Evolutionary conservation across 2,113 vertebrate species (phyloP).

Genomic region (Mellivora capensis): DNA sequence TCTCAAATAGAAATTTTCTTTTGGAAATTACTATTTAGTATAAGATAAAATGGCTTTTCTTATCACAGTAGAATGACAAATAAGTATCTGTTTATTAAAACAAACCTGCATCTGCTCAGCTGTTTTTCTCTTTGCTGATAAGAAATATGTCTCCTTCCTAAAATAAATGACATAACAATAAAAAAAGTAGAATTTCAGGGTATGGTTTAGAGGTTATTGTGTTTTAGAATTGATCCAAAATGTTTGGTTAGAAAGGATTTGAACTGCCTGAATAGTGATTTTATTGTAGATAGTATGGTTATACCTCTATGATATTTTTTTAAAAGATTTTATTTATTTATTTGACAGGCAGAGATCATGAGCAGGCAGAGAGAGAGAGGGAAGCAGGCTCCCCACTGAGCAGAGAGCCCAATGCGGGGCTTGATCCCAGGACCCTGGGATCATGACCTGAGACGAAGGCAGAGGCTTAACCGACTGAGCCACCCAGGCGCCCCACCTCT

Average conservation of each 20-base stretch:
- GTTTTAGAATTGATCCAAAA: conserved; percentile 66
- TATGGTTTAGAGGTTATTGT: conserved; percentile 70
- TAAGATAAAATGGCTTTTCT: conserved; percentile 68
- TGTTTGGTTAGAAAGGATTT: conserved; percentile 69
- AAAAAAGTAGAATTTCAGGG: conserved; percentile 53
- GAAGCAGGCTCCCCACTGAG: too few species aligned
- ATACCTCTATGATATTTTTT: background rate
- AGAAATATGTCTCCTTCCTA: conserved; percentile 48
- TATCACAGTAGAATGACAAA: conserved; percentile 63
- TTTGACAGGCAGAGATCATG: too few species aligned
- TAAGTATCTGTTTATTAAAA: conserved; percentile 72
- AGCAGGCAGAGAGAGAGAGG: too few species aligned
- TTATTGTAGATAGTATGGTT: conserved; percentile 50
- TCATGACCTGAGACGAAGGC: too few species aligned
- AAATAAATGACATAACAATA: conserved; percentile 51
- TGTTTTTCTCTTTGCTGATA: conserved; percentile 65
- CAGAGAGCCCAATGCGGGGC: too few species aligned
- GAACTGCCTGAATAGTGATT: conserved; percentile 61
- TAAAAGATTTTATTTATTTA: too few species aligned
- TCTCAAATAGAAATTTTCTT: conserved; percentile 29
- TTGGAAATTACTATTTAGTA: conserved; percentile 39
- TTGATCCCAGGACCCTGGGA: too few species aligned
- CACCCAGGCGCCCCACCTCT: background rate
- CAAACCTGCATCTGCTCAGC: conserved; percentile 44
- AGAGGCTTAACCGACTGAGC: too few species aligned